Evolutionary conservation across 2,113 vertebrate genomes (phyloP).

Genomic region (Tyto alba): DNA sequence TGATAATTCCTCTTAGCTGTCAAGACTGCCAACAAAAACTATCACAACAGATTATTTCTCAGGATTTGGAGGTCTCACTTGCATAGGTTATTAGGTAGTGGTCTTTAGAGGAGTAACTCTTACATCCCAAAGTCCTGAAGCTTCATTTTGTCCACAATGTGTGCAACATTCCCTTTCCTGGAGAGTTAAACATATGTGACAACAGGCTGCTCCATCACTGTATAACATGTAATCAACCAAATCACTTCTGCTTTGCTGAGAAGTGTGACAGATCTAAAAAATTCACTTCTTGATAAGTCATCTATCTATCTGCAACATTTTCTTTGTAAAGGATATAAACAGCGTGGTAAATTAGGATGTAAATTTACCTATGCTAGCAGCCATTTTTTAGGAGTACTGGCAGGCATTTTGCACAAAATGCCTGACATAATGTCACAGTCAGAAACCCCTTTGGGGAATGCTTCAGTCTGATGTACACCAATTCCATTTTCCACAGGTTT

Average conservation of each 20-base stretch:
- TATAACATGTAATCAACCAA: neutral
- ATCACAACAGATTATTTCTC: neutral
- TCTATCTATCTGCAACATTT: neutral
- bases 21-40: neutral
- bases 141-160: neutral
- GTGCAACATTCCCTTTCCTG: neutral
- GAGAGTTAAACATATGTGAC: neutral
- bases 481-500: neutral
- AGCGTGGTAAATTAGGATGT: neutral
- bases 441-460: neutral
- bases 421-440: neutral
- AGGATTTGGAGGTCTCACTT: neutral
- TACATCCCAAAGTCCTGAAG: neutral
- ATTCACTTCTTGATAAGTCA: neutral
- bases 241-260: neutral
- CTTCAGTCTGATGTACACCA: neutral
- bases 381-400: neutral
- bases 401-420: neutral
- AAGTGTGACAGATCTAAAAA: neutral
- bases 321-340: neutral
- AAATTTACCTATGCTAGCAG: neutral
- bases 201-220: neutral
- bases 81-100: neutral
- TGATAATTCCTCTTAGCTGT: neutral
- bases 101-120: neutral